These are phyloP conservation scores for Pteronura brasiliensis DNA, from an alignment of 2,113 vertebrate genomes.

Conservation along the genomic window DNA sequence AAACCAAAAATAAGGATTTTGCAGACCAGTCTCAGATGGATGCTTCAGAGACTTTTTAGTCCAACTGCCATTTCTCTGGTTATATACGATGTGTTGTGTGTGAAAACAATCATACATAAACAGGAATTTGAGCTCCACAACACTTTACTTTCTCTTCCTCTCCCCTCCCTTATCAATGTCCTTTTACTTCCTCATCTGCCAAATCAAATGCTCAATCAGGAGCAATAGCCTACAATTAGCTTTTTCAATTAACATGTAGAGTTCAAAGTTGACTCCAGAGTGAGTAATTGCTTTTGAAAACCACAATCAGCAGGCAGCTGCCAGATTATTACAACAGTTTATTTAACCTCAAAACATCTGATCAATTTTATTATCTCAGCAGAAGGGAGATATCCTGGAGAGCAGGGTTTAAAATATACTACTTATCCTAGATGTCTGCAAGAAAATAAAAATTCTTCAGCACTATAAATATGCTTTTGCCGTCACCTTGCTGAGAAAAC, in stretches of 20 bases:
- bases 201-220: constrained; percentile 62
- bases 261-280: constrained; percentile 67
- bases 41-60: background rate
- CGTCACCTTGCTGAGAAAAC: constrained; percentile 57
- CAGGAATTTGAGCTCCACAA: background rate
- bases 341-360: constrained; percentile 77
- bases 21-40: background rate
- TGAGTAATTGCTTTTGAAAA: constrained; percentile 75
- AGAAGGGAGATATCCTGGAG: constrained; percentile 59
- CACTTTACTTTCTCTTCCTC: constrained; percentile 20
- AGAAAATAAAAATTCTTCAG: constrained; percentile 6
- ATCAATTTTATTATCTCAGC: constrained; percentile 77
- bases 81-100: background rate
- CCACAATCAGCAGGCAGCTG: constrained; percentile 73
- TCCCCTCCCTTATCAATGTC: background rate
- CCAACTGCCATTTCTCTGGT: background rate
- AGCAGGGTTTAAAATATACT: constrained; percentile 42
- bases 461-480: constrained; percentile 48
- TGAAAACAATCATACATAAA: background rate
- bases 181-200: constrained; percentile 57
- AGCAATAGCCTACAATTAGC: constrained; percentile 68
- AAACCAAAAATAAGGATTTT: background rate
- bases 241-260: constrained; percentile 69
- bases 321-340: constrained; percentile 73
- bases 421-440: constrained; percentile 14